Percentiles rank a stretch among this genome's conserved stretches.
phyloP scores from a whole-genome alignment of 2,797 vertebrate genomes.

The Varecia variegata region DNA sequence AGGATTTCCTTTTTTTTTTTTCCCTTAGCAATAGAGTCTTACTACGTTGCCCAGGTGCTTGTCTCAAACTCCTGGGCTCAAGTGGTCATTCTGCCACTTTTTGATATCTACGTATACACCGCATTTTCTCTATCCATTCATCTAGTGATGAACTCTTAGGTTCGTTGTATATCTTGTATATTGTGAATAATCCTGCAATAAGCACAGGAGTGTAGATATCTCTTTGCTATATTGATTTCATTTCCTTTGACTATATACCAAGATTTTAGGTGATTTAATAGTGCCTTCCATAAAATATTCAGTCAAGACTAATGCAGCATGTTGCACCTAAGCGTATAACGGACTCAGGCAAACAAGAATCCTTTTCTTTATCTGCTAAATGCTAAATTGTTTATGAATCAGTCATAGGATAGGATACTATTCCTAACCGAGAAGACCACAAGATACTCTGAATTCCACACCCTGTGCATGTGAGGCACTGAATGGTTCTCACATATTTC shows the following conservation, averaged over 20 bases:
- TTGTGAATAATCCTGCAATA: not conserved
- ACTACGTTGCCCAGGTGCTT: not conserved
- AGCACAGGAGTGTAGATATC: not conserved
- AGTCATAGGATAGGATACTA: not conserved
- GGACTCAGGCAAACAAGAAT: not conserved
- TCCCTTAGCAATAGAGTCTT: not conserved
- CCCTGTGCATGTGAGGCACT: not conserved
- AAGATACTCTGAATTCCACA: not conserved
- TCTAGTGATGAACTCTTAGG: not conserved
- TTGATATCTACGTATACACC: not conserved
- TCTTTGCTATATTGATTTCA: not conserved
- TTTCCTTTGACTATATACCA: not conserved
- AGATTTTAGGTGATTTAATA: not conserved
- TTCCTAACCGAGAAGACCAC: not conserved
- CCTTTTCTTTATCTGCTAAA: constrained; percentile 25
- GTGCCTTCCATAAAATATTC: constrained; percentile 3
- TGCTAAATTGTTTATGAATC: not conserved
- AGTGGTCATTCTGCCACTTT: not conserved
- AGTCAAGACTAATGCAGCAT: not conserved
- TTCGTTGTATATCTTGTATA: not conserved
- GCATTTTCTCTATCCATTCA: not conserved
- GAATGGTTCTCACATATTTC: not conserved
- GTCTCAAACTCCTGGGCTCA: not conserved
- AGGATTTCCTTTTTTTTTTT: not conserved
- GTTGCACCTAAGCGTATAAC: not conserved